These are phyloP conservation scores for Criorhina ranunculi DNA, from an alignment of 2,888 invertebrate species.

Conservation along the genomic window DNA sequence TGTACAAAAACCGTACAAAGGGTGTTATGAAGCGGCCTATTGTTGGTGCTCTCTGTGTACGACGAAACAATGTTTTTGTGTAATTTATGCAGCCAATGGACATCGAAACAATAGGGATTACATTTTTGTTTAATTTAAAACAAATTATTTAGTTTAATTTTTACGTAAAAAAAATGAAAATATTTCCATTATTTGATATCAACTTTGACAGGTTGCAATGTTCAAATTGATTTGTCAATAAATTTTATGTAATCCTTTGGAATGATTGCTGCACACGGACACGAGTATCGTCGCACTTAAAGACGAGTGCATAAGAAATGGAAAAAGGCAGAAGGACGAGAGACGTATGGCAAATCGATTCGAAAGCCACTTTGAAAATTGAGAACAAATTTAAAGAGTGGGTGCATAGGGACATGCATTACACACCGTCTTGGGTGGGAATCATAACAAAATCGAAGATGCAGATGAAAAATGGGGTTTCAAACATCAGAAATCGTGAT, in stretches of 20 bases:
- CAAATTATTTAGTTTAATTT: slow-evolving; percentile 28
- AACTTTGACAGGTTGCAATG: slow-evolving; percentile 29
- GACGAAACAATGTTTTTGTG: slow-evolving; percentile 33
- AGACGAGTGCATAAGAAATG: neutral
- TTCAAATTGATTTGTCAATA: slow-evolving; percentile 38
- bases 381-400: no score
- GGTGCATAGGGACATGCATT: no score
- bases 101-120: slow-evolving; percentile 12
- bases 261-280: slow-evolving; percentile 1
- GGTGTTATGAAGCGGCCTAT: slow-evolving; percentile 8
- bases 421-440: no score
- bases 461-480: no score
- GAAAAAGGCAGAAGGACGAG: neutral
- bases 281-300: neutral
- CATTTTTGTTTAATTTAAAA: slow-evolving; percentile 5
- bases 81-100: slow-evolving; percentile 21
- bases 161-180: slow-evolving; percentile 10
- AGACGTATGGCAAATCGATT: neutral
- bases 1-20: slow-evolving; percentile 15
- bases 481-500: no score
- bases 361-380: no score
- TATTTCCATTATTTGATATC: neutral
- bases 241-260: slow-evolving; percentile 19
- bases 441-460: no score
- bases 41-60: no score